Evolutionary conservation across 2,888 invertebrate species (phyloP).

Genomic region (Platycheirus albimanus): DNA sequence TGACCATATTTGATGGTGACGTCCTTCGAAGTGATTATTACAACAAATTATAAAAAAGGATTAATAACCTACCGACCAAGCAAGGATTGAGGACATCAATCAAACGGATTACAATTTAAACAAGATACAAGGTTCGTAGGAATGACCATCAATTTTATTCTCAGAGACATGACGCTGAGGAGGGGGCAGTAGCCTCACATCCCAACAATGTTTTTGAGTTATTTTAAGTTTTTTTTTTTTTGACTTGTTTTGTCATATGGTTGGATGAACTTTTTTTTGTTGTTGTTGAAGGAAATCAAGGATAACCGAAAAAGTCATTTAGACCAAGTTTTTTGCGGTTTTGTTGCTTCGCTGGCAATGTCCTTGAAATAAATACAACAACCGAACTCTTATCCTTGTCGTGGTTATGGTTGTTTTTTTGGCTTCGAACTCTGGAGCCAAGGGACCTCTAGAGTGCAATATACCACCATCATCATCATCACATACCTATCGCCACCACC

Average conservation of each 20-base stretch:
- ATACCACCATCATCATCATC: slow-evolving; percentile 34
- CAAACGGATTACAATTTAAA: slow-evolving; percentile 45
- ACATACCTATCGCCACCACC: not conserved
- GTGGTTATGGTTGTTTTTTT: slow-evolving; percentile 28
- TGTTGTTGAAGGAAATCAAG: slow-evolving; percentile 37
- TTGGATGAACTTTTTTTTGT: slow-evolving; percentile 26
- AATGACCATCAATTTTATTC: slow-evolving; percentile 12
- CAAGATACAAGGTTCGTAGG: slow-evolving; percentile 50
- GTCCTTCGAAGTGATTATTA: slow-evolving; percentile 12
- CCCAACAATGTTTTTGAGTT: slow-evolving; percentile 30
- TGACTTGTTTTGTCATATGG: slow-evolving; percentile 46
- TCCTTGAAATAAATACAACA: slow-evolving; percentile 61
- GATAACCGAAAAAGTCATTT: slow-evolving; percentile 49
- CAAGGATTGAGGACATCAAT: slow-evolving; percentile 45
- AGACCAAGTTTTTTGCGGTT: slow-evolving; percentile 45
- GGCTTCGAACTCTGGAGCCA: slow-evolving; percentile 51
- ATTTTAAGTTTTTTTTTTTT: slow-evolving; percentile 21
- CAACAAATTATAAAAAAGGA: slow-evolving; percentile 37
- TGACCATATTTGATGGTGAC: slow-evolving; percentile 21
- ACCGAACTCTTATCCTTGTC: slow-evolving; percentile 55
- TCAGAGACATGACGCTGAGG: not conserved
- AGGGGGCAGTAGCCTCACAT: not conserved
- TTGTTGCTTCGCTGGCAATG: slow-evolving; percentile 47
- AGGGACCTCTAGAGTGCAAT: slow-evolving; percentile 51
- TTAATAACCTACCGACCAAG: slow-evolving; percentile 30